phyloP scores from a whole-genome alignment of 2,888 invertebrate species.

The Spialia ferax region DNA sequence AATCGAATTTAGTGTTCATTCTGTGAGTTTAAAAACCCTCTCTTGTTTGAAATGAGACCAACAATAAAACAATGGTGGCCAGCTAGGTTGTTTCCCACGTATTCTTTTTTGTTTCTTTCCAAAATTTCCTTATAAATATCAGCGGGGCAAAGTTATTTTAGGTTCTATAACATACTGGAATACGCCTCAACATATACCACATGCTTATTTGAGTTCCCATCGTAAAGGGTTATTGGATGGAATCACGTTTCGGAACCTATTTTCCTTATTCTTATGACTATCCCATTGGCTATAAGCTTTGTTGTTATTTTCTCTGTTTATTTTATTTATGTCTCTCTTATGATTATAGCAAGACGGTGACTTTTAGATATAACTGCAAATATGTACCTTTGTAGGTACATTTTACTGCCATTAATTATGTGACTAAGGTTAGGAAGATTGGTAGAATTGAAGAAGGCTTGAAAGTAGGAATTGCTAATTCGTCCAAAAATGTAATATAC shows the following conservation, averaged over 20 bases:
- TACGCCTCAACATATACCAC: constrained; percentile 64
- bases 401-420: too few species aligned
- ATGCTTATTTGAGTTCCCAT: constrained; percentile 66
- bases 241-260: constrained; percentile 27
- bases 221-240: constrained; percentile 66
- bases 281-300: constrained; percentile 13
- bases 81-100: background rate
- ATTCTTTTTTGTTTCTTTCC: background rate
- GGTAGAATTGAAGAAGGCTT: too few species aligned
- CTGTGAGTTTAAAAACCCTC: too few species aligned
- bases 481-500: too few species aligned
- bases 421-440: too few species aligned
- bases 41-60: too few species aligned
- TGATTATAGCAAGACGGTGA: background rate
- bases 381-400: background rate
- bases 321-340: constrained; percentile 7
- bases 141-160: background rate
- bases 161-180: constrained; percentile 55
- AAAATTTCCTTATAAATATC: background rate
- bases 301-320: constrained; percentile 16
- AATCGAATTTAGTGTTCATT: too few species aligned
- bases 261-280: constrained; percentile 20
- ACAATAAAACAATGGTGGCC: too few species aligned
- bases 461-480: too few species aligned
- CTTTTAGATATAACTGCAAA: background rate